A percentile compares a stretch with the other conserved stretches of the same genome.
phyloP scores from a whole-genome alignment of 2,113 vertebrate genomes.

The Perca schrenkii region DNA sequence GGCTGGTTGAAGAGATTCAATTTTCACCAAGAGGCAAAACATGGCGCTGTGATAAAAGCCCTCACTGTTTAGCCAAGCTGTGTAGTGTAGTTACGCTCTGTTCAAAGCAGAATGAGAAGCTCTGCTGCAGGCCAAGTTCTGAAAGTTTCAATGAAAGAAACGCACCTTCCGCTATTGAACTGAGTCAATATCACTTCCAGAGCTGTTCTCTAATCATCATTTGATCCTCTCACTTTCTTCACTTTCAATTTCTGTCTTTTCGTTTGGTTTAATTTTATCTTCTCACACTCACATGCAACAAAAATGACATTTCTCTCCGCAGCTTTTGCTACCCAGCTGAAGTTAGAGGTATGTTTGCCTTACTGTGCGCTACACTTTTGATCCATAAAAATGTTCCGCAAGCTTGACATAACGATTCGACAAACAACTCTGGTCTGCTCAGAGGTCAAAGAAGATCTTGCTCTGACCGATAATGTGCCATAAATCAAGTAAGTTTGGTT shows the following conservation, averaged over 20 bases:
- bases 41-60: slow-evolving; percentile 29
- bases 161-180: not conserved
- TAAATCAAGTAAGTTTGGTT: not conserved
- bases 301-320: not conserved
- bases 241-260: not conserved
- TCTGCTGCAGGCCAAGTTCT: slow-evolving; percentile 45
- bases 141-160: slow-evolving; percentile 16
- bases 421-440: not conserved
- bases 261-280: not conserved
- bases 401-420: not conserved
- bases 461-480: not conserved
- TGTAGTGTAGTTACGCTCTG: slow-evolving; percentile 9
- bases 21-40: slow-evolving; percentile 59
- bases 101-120: slow-evolving; percentile 29
- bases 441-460: not conserved
- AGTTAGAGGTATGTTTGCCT: not conserved
- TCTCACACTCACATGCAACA: not conserved
- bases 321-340: not conserved
- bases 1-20: slow-evolving; percentile 45
- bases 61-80: slow-evolving; percentile 11
- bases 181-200: slow-evolving; percentile 26
- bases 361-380: not conserved
- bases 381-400: not conserved
- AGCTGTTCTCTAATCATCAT: not conserved
- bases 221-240: not conserved